Base-by-base conservation (phyloP, 1,140 invertebrate species). In the Samia ricini region DNA sequence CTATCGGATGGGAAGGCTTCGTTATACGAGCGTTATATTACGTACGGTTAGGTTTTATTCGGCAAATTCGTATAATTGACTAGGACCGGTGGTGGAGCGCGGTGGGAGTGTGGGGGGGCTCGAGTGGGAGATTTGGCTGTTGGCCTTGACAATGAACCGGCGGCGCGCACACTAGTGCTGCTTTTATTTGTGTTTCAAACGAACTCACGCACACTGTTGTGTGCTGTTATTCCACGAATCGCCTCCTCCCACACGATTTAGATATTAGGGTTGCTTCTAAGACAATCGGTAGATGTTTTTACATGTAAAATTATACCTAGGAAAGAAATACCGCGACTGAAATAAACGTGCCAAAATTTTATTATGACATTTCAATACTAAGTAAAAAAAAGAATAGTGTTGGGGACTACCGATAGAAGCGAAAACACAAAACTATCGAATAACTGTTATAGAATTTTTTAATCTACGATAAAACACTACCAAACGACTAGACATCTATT, bases 61-160 rank as follows among this genome's bases (percentile, higher is more conserved):
- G 75, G 60, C 71, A 68, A 77, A 81, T 79, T 72, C 72, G 72
- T 73, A 82, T 88, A 83, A 86, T 82, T 81, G 81, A 76, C 66
- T n/a, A n/a, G n/a, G 69, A 66, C 57, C 68, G 70, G 71, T 62
- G 70, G 71, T 62, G 72, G 72, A 63, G 68, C 66, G 68, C 60
- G 72, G 74, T 64, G 70, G 74, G 74, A 75, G 78, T 71, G 72
- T 72, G 76, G 72, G 76, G 76, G 79, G 77, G 74, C 68, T 72
- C 70, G 72, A 80, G 79, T 78, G 80, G 84, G 76, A 88, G 82
- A 87, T 89, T 89, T 84, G 87, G 87, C 81, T 72, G 87, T 85
- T 89, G 85, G 87, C 87, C 87, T 89, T 89, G 87, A 85, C 87
- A 89, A 83, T 89, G 85, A 88, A 89, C 87, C 79, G 87, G 81